Conservation (phyloP, 2,113 vertebrate genomes). For the Naja naja region DNA sequence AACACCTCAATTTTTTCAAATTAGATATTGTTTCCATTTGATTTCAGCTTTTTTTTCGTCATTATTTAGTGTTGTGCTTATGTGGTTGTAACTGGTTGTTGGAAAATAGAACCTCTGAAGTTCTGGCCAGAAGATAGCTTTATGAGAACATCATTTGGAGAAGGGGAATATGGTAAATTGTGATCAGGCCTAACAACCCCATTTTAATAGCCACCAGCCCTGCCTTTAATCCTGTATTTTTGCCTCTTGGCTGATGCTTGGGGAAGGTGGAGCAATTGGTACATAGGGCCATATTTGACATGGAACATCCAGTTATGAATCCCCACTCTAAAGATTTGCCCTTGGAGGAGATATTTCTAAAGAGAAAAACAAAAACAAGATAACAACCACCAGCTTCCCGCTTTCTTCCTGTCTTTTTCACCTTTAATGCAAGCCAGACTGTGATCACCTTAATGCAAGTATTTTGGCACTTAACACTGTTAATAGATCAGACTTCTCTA, state of each 20-base stretch:
- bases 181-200: neutral
- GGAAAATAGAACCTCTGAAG: neutral
- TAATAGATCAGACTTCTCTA: constrained; percentile 1
- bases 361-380: neutral
- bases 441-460: constrained; percentile 26
- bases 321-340: neutral
- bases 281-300: neutral
- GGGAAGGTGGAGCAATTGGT: neutral
- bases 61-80: neutral
- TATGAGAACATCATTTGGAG: neutral
- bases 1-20: neutral
- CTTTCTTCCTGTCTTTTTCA: constrained; percentile 9
- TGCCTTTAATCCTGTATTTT: neutral
- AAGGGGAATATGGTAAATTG: accelerated
- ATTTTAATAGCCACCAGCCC: neutral
- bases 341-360: neutral
- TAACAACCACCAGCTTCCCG: neutral
- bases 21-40: neutral
- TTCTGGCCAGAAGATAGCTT: neutral
- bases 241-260: neutral
- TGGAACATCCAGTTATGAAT: neutral
- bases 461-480: constrained; percentile 30
- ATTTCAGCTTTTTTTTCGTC: neutral
- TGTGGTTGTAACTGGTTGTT: neutral
- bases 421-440: constrained; percentile 17